Base-by-base conservation (phyloP, 2,797 vertebrate species). In the Aplochiton taeniatus region DNA sequence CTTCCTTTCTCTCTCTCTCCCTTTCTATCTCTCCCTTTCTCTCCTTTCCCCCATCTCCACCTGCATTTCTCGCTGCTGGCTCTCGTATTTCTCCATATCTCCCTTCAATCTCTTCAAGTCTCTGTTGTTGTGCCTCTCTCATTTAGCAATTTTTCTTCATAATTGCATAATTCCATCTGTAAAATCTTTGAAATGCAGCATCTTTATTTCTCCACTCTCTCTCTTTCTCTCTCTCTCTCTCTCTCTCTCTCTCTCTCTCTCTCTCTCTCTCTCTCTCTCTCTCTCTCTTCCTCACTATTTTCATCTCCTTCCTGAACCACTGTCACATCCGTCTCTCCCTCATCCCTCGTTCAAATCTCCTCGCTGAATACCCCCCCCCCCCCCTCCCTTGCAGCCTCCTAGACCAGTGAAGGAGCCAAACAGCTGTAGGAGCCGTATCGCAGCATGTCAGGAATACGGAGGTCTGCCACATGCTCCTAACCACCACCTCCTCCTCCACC, bases 401-500 rank as follows among this genome's bases (percentile, higher is more conserved):
- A 31, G 31, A 31, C 5, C 18, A 11, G 18, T 20, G 53, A 9
- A 8, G 13, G 2, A 42, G 20, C 31, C 54, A 57, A 41, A 57
- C 20, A 57, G 11, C 54, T 14, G 13, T 11, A 3, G 53, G 19
- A 20, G 18, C 20, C 53, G 20, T 41, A 55, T 55, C 53, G 53
- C 54, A 57, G 20, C 31, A 8, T 42, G 54, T 41, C 54, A 42
- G 54, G n/a, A 31, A 57, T 31, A 42, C 42, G 54, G 54, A 57
- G 12, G 54, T 57, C 10, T 57, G 54, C 31, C 54, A 57, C 20
- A 10, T n/a, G n/a, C n/a, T 31, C 42, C 13, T 14, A n/a, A 11
- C 11, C 31, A 8, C 8, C 54, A 8, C 13, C 42, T 48, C 47
- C 47, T 48, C 31, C 31, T 48, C 47, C 47, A 9, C 47, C 47